Percentiles rank a stretch among this genome's conserved stretches.
These are phyloP conservation scores for Thripadectes ignobilis DNA, from an alignment of 2,797 vertebrate genomes.

Conservation along the genomic window DNA sequence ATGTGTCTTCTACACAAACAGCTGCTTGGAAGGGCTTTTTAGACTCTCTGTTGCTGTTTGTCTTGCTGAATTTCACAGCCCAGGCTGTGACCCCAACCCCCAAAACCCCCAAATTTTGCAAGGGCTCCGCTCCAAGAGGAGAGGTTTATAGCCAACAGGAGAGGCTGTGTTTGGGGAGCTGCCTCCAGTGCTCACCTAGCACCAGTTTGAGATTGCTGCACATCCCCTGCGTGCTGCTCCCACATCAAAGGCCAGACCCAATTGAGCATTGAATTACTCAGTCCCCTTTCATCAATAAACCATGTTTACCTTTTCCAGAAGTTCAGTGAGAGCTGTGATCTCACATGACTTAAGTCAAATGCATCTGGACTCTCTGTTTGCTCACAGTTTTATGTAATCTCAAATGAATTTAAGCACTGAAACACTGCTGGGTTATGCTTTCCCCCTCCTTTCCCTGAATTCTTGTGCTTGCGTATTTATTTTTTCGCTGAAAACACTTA, in stretches of 20 bases:
- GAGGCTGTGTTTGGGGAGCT: neutral
- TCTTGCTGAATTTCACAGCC: neutral
- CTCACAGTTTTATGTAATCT: neutral
- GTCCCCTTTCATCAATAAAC: slow-evolving; percentile 16
- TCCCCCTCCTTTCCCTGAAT: neutral
- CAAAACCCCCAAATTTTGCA: neutral
- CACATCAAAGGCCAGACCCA: slow-evolving; percentile 15
- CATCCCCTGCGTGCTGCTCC: neutral
- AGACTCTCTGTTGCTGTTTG: neutral
- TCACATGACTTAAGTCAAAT: neutral
- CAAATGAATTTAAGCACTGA: neutral
- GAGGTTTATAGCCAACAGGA: neutral
- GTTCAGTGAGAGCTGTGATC: neutral
- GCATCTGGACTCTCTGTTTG: neutral
- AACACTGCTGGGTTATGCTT: neutral
- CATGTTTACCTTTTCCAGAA: slow-evolving; percentile 22
- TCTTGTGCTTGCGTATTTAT: neutral
- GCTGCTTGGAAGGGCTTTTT: neutral
- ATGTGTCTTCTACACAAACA: neutral
- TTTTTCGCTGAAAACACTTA: slow-evolving; percentile 8
- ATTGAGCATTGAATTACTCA: neutral
- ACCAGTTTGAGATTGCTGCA: neutral
- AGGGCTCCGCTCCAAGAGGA: neutral
- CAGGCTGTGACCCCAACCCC: neutral
- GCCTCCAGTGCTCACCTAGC: neutral